phyloP scores from a whole-genome alignment of 2,888 invertebrate genomes.

The Aphodius granarius region DNA sequence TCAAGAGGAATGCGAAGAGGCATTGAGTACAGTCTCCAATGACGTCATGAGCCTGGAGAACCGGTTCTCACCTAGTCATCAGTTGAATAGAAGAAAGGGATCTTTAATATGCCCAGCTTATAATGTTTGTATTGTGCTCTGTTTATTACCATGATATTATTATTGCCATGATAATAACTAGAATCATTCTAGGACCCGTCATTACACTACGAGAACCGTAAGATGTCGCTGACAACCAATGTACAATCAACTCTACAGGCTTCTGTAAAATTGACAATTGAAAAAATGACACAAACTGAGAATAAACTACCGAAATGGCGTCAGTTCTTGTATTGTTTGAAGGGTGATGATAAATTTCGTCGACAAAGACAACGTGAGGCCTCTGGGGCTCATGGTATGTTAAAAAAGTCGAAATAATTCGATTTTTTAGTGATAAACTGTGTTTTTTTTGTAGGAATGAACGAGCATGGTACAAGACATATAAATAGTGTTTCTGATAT shows the following conservation, averaged over 20 bases:
- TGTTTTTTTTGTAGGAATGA: slow-evolving; percentile 16
- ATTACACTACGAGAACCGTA: slow-evolving; percentile 49
- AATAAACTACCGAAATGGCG: slow-evolving; percentile 73
- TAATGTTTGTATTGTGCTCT: slow-evolving; percentile 55
- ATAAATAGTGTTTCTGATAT: slow-evolving; percentile 87
- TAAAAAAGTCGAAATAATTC: slow-evolving; percentile 1
- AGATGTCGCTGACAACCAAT: slow-evolving; percentile 40
- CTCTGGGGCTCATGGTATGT: slow-evolving; percentile 52
- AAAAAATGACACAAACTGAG: slow-evolving; percentile 83
- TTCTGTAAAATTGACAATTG: slow-evolving; percentile 68
- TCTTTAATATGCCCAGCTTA: slow-evolving; percentile 67
- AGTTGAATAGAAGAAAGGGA: slow-evolving; percentile 53
- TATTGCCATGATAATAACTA: too few relatives aligned
- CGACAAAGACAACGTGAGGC: slow-evolving; percentile 74
- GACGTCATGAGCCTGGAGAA: slow-evolving; percentile 25
- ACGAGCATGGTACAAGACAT: slow-evolving; percentile 58
- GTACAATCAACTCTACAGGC: slow-evolving; percentile 29
- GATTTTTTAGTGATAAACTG: background rate
- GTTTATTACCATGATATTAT: background rate
- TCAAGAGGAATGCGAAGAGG: slow-evolving; percentile 60
- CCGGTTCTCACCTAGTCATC: slow-evolving; percentile 24
- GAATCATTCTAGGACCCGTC: slow-evolving; percentile 51
- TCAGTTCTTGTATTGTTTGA: slow-evolving; percentile 79
- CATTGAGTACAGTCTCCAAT: slow-evolving; percentile 54
- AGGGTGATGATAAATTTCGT: slow-evolving; percentile 76